phyloP scores from a whole-genome alignment of 1,140 invertebrate species.

The Drosophila triauraria region DNA sequence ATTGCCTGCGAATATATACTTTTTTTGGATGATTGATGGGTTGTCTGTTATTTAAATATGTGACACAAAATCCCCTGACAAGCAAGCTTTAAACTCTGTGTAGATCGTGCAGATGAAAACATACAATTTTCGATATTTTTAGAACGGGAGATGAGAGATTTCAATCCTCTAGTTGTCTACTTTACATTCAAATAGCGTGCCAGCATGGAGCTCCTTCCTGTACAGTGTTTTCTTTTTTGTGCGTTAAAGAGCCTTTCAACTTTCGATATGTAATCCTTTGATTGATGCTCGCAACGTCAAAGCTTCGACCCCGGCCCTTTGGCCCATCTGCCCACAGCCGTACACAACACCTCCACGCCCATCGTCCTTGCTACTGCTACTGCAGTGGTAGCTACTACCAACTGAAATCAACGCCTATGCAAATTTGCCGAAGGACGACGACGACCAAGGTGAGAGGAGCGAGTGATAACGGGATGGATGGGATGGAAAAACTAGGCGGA shows the following conservation, averaged over 20 bases:
- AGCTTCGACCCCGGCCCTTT: constrained; percentile 25
- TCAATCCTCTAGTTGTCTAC: constrained; percentile 40
- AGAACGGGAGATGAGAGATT: constrained; percentile 7
- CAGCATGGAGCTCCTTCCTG: constrained; percentile 12
- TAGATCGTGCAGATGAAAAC: constrained; percentile 44
- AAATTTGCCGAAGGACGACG: constrained; percentile 57
- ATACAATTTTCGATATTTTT: constrained; percentile 50
- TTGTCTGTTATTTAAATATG: constrained; percentile 66
- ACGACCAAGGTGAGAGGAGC: constrained; percentile 25
- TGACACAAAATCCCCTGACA: constrained; percentile 43
- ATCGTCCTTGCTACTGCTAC: constrained; percentile 31
- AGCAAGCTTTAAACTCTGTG: constrained; percentile 61
- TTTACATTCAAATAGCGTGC: constrained; percentile 77
- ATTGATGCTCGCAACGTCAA: constrained; percentile 72
- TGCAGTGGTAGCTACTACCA: constrained; percentile 26
- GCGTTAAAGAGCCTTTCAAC: constrained; percentile 70
- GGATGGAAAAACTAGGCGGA: not conserved
- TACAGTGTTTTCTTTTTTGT: constrained; percentile 30
- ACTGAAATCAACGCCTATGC: constrained; percentile 77
- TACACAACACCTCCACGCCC: constrained; percentile 41
- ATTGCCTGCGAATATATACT: constrained; percentile 7
- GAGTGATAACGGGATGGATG: constrained; percentile 34
- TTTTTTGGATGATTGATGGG: constrained; percentile 68
- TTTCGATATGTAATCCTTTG: constrained; percentile 82
- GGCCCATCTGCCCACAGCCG: constrained; percentile 6